These are phyloP conservation scores for Aphrophora alni DNA, from an alignment of 2,888 invertebrate species.

Conservation along the genomic window DNA sequence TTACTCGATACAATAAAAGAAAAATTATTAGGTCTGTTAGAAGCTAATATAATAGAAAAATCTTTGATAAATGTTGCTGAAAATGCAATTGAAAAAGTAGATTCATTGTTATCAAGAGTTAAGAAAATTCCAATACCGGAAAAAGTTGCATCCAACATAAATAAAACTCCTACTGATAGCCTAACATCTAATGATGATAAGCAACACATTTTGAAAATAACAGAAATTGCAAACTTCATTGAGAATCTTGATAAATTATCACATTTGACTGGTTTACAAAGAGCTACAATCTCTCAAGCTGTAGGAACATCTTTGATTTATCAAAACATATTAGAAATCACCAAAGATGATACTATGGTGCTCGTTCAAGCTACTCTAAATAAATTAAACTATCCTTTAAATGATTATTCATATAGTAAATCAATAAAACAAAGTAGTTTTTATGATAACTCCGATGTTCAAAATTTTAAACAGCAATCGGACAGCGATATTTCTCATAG, in stretches of 20 bases:
- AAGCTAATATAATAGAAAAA: conserved; percentile 58
- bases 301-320: neutral
- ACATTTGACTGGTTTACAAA: neutral
- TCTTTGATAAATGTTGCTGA: neutral
- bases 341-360: neutral
- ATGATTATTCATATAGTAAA: neutral
- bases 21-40: conserved; percentile 78
- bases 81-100: neutral
- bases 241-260: neutral
- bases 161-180: neutral
- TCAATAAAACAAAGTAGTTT: neutral
- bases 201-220: neutral
- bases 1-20: conserved; percentile 86
- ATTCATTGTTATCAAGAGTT: neutral
- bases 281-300: neutral
- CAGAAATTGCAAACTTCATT: neutral
- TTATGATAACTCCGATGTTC: neutral
- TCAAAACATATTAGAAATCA: neutral
- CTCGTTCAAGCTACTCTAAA: neutral
- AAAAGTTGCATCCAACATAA: neutral
- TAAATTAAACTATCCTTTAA: neutral
- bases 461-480: neutral
- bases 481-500: neutral
- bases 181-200: neutral
- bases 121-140: neutral